Percentiles rank a stretch among this genome's conserved stretches.
Evolutionary conservation across 2,113 vertebrate genomes (phyloP).

Genomic region (Atlantisia rogersi): DNA sequence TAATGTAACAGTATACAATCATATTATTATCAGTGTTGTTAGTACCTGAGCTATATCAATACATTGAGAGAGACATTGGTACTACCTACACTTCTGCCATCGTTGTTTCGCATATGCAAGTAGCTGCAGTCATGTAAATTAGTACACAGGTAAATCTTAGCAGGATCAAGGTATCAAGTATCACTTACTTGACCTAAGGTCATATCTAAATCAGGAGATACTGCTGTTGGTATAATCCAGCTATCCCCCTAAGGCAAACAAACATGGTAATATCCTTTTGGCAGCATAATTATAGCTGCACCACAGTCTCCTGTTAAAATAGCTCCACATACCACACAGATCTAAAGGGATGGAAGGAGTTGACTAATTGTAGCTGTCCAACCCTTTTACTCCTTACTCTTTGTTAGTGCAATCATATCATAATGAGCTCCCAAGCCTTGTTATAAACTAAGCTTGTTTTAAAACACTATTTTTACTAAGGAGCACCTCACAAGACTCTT

Average conservation of each 20-base stretch:
- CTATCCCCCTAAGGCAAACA: not conserved
- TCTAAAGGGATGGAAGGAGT: not conserved
- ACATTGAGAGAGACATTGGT: not conserved
- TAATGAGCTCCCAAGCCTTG: not conserved
- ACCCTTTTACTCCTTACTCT: not conserved
- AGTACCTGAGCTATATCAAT: not conserved
- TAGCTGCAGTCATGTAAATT: not conserved
- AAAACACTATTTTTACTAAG: not conserved
- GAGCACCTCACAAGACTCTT: not conserved
- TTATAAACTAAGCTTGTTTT: not conserved
- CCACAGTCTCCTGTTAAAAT: not conserved
- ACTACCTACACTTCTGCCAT: not conserved
- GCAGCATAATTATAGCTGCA: not conserved
- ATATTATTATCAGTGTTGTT: not conserved
- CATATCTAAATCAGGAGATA: not conserved
- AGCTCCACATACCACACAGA: not conserved
- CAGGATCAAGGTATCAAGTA: not conserved
- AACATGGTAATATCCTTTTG: not conserved
- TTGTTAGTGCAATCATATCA: not conserved
- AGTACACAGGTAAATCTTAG: not conserved
- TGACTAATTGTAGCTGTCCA: not conserved
- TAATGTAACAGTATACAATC: not conserved
- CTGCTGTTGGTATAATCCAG: not conserved
- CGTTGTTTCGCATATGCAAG: not conserved
- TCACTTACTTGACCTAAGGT: too few species aligned